phyloP scores from a whole-genome alignment of 2,888 invertebrate genomes.

The Coelopa pilipes region DNA sequence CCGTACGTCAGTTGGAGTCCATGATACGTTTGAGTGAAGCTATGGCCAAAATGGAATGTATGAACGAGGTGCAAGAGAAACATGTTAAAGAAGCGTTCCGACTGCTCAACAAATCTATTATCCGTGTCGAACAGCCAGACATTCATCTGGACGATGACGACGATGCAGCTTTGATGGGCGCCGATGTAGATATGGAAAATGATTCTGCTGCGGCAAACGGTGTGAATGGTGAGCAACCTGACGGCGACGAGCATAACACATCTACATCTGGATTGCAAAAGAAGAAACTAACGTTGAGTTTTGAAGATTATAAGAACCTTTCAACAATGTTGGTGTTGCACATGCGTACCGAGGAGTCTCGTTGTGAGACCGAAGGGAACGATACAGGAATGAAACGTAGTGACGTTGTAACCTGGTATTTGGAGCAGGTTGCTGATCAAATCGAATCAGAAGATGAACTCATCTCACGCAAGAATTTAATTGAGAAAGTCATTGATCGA shows the following conservation, averaged over 20 bases:
- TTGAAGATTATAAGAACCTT: slow-evolving; percentile 92
- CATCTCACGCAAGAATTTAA: slow-evolving; percentile 84
- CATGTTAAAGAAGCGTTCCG: slow-evolving; percentile 94
- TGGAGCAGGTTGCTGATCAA: slow-evolving; percentile 85
- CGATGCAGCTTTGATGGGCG: slow-evolving; percentile 68
- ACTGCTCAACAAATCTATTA: slow-evolving; percentile 94
- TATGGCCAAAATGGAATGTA: slow-evolving; percentile 95
- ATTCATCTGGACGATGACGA: slow-evolving; percentile 90
- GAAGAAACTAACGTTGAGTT: slow-evolving; percentile 84
- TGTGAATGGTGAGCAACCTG: slow-evolving; percentile 29
- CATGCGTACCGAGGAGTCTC: slow-evolving; percentile 86
- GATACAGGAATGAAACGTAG: slow-evolving; percentile 78
- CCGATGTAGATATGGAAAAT: slow-evolving; percentile 67
- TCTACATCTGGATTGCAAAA: slow-evolving; percentile 67
- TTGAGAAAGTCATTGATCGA: slow-evolving; percentile 94
- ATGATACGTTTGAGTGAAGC: slow-evolving; percentile 97
- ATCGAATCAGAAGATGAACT: slow-evolving; percentile 93
- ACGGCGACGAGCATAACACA: slow-evolving; percentile 7
- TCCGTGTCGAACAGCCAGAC: slow-evolving; percentile 97
- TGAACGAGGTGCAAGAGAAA: slow-evolving; percentile 83
- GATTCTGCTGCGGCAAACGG: slow-evolving; percentile 39
- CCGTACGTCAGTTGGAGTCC: slow-evolving; percentile 94
- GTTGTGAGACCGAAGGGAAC: slow-evolving; percentile 73
- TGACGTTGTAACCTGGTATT: slow-evolving; percentile 92
- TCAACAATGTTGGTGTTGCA: slow-evolving; percentile 91